A percentile compares a stretch with the other conserved stretches of the same genome.
These are phyloP conservation scores for Micrastur ruficollis DNA, from an alignment of 2,797 vertebrate genomes.

Conservation along the genomic window DNA sequence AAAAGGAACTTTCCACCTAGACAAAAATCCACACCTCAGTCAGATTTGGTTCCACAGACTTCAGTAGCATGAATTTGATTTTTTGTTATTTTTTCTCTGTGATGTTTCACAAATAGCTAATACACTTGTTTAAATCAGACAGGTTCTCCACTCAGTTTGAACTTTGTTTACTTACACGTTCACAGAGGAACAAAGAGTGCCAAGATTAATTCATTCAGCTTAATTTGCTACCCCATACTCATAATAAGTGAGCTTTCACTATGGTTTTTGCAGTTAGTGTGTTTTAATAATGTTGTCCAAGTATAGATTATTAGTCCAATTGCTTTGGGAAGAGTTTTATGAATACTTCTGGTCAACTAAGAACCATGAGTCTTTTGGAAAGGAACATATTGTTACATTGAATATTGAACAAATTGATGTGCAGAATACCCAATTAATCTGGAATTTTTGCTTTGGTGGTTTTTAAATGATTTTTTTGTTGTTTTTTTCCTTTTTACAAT, in stretches of 20 bases:
- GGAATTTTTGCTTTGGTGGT: neutral
- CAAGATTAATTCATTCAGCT: slow-evolving; percentile 42
- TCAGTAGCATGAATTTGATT: neutral
- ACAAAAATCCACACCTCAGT: neutral
- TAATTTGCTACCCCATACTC: slow-evolving; percentile 40
- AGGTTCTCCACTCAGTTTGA: neutral
- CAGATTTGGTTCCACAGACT: neutral
- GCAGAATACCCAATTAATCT: neutral
- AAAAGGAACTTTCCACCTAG: neutral
- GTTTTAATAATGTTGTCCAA: neutral
- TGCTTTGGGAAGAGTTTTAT: slow-evolving; percentile 38
- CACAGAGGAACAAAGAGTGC: slow-evolving; percentile 27
- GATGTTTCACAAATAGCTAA: neutral
- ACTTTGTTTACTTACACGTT: neutral
- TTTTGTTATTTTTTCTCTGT: neutral
- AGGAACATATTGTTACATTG: slow-evolving; percentile 1
- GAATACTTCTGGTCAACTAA: slow-evolving; percentile 40
- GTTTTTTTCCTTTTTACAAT: neutral
- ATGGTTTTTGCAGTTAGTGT: slow-evolving; percentile 16
- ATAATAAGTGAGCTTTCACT: neutral
- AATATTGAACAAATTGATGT: neutral
- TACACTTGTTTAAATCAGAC: neutral
- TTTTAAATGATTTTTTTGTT: neutral
- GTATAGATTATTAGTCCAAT: slow-evolving; percentile 30
- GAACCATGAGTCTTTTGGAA: neutral